A percentile compares a stretch with the other conserved stretches of the same genome.
Conservation (phyloP, 2,888 invertebrate species). For the Drepanosiphum platanoidis region DNA sequence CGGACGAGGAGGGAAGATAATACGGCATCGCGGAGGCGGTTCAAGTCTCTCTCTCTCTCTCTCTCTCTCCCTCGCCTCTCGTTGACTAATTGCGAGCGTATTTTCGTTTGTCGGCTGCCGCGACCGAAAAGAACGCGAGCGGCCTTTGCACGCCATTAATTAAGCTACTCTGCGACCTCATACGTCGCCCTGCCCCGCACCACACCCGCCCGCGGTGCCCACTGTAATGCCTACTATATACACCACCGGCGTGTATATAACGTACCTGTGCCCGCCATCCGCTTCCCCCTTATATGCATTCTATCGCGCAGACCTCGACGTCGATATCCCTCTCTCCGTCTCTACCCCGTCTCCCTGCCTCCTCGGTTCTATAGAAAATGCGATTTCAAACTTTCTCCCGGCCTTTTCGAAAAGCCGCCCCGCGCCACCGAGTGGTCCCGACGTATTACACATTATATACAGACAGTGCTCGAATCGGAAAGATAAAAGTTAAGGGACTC, state of each 20-base stretch:
- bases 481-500: too few relatives aligned
- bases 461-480: too few relatives aligned
- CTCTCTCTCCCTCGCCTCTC: background rate
- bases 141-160: conserved; percentile 55
- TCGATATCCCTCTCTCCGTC: too few relatives aligned
- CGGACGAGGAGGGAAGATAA: background rate
- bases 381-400: background rate
- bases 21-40: background rate
- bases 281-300: too few relatives aligned
- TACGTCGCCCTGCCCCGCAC: background rate
- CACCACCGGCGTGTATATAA: too few relatives aligned
- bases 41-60: background rate
- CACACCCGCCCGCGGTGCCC: background rate
- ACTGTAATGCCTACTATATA: too few relatives aligned
- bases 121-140: conserved; percentile 34
- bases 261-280: too few relatives aligned
- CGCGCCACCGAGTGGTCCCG: background rate
- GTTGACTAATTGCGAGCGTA: conserved; percentile 50
- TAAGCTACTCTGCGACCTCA: conserved; percentile 24
- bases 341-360: too few relatives aligned
- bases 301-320: too few relatives aligned
- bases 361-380: too few relatives aligned
- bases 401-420: background rate
- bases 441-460: too few relatives aligned
- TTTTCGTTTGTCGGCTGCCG: conserved; percentile 53